A percentile compares a stretch with the other conserved stretches of the same genome.
phyloP scores from a whole-genome alignment of 1,140 invertebrate genomes.

The Triops longicaudatus region DNA sequence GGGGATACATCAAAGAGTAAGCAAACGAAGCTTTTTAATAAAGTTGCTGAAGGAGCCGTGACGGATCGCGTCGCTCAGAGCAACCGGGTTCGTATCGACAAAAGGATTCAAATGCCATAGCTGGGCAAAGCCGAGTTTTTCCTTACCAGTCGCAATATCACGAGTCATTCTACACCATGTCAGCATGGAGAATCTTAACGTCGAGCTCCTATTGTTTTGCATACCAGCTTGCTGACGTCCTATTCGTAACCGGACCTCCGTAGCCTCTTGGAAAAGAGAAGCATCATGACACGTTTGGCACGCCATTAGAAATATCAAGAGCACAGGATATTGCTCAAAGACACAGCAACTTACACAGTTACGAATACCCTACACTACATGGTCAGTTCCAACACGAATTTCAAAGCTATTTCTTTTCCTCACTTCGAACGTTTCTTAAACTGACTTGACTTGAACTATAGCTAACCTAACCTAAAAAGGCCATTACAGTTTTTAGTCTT shows the following conservation, averaged over 20 bases:
- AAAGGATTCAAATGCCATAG: too few relatives aligned
- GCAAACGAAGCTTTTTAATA: neutral
- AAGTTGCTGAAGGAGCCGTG: slow-evolving; percentile 6
- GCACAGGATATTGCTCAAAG: neutral
- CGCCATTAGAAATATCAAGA: neutral
- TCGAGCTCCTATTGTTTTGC: neutral
- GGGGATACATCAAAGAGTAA: neutral
- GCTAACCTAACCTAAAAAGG: neutral
- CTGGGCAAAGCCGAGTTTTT: neutral
- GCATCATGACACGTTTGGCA: slow-evolving; percentile 10
- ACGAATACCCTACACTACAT: too few relatives aligned
- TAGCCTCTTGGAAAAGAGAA: neutral
- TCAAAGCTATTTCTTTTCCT: neutral
- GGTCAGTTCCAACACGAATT: neutral
- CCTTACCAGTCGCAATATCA: slow-evolving; percentile 6
- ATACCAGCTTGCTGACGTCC: slow-evolving; percentile 14
- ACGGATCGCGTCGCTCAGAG: slow-evolving; percentile 13
- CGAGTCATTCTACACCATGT: slow-evolving; percentile 6
- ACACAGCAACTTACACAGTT: neutral
- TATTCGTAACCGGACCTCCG: neutral
- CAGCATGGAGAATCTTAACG: neutral
- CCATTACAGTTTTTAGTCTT: neutral
- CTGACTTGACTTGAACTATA: neutral
- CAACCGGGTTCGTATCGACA: neutral
- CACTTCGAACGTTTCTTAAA: neutral